Evolutionary conservation across 53 echinoderm and acorn worm species (phyloP), one percentile per base, ranked within the genome.

Genomic region (Paelopatides confundens): DNA sequence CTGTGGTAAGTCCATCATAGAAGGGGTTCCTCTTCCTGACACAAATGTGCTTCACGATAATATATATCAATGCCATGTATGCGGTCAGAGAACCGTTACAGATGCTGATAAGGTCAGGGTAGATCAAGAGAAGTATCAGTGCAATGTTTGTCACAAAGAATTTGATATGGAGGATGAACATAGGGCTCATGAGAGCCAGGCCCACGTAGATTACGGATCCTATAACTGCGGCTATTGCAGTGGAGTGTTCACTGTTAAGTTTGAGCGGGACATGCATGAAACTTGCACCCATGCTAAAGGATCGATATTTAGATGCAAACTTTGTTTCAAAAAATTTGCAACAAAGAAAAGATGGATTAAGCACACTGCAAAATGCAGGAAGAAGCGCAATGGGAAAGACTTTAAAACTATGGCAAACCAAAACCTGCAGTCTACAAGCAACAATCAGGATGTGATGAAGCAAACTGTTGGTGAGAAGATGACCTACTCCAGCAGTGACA

Each of bases 271-370:
- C 52, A 50, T 79, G 52, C 79, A 79, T 30, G 79, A 79, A 31
- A 30, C 33, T 15, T 79, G 50, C 54, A 79, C 79, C 29, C 79
- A 79, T 79, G 79, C 50, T 29, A 79, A 79, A 32, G 79, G 50
- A 47, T 33, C 79, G 0, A 31, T 53, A 1, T 48, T 50, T 30
- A 48, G 51, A 9, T 79, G 79, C 79, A 79, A 79, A 28, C 79
- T 50, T 32, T 79, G 79, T 51, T 51, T 33, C 31, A 79, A 79
- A 21, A 53, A 51, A 18, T 79, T 79, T 53, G 51, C 27, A 11
- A 31, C 49, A 17, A 79, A 79, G 53, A 50, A 48, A 0, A 46
- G 53, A 2, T 53, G 43, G 33, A 51, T 47, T 5, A 48, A 79
- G 33, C 79, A 79, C 79, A 53, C 51, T n/a, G 50, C 49, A 17